phyloP scores from a whole-genome alignment of 1,140 invertebrate genomes.

The Drosophila bocki region DNA sequence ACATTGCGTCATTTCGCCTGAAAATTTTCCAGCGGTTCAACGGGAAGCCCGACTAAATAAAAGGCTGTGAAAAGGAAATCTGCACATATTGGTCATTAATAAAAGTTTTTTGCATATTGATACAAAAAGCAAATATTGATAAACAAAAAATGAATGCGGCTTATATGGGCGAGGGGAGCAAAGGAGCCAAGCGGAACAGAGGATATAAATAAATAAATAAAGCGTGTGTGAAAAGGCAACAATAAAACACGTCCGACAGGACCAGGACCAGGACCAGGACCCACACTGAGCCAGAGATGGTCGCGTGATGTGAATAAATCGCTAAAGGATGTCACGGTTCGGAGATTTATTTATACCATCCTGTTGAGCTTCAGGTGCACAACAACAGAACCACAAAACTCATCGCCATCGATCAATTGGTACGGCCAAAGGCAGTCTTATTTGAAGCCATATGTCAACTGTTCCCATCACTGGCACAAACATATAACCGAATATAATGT shows the following conservation, averaged over 20 bases:
- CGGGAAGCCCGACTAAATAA: conserved; percentile 53
- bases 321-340: conserved; percentile 1
- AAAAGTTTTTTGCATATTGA: conserved; percentile 71
- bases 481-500: conserved; percentile 10
- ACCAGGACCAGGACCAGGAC: not conserved
- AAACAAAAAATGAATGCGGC: conserved; percentile 66
- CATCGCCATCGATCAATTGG: conserved; percentile 1
- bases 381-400: not conserved
- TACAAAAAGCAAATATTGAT: conserved; percentile 78
- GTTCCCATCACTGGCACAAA: conserved; percentile 3
- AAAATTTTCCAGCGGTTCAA: conserved; percentile 7
- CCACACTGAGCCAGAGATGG: conserved; percentile 26
- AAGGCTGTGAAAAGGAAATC: conserved; percentile 74
- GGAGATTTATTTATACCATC: conserved; percentile 9
- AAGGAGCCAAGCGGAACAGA: conserved; percentile 34
- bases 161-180: conserved; percentile 27
- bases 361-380: not conserved
- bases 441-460: conserved; percentile 26
- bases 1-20: conserved; percentile 54
- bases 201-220: conserved; percentile 66
- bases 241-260: conserved; percentile 52
- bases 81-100: conserved; percentile 80
- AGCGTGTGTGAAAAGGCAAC: conserved; percentile 68
- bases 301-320: conserved; percentile 35
- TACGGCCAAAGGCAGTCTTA: conserved; percentile 6